These are phyloP conservation scores for Cerceris rybyensis DNA, from an alignment of 2,888 invertebrate genomes.

Conservation along the genomic window DNA sequence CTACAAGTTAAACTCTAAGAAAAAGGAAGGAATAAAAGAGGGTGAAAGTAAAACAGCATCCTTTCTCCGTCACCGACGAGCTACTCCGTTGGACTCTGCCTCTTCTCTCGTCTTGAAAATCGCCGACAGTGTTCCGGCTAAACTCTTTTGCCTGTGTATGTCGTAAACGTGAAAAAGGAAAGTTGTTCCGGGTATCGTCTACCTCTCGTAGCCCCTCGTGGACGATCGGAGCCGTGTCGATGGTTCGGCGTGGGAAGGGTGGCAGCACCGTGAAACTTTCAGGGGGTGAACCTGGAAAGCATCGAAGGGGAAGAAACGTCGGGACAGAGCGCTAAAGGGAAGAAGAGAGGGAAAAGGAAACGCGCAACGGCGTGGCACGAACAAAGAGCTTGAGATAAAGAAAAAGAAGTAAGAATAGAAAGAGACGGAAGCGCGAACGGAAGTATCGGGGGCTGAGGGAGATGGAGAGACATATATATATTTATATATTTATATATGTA, in stretches of 20 bases:
- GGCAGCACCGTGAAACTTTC: constrained; percentile 55
- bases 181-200: constrained; percentile 62
- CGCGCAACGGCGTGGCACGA: constrained; percentile 18
- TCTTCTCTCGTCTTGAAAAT: constrained; percentile 6
- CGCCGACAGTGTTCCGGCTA: constrained; percentile 18
- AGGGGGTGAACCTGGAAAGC: constrained; percentile 49
- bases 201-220: constrained; percentile 29
- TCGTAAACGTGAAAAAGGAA: constrained; percentile 51
- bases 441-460: not conserved
- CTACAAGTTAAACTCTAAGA: not conserved
- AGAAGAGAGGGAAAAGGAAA: constrained; percentile 41
- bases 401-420: constrained; percentile 5
- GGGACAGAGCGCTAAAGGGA: constrained; percentile 11
- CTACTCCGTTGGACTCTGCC: not conserved
- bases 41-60: constrained; percentile 31
- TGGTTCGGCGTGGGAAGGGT: constrained; percentile 36
- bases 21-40: constrained; percentile 1
- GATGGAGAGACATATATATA: not conserved
- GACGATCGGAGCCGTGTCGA: constrained; percentile 38
- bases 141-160: constrained; percentile 14
- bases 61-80: not conserved
- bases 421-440: not conserved
- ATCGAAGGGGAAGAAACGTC: constrained; percentile 29
- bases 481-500: not conserved
- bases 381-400: constrained; percentile 18